Evolutionary conservation across 2,888 invertebrate species (phyloP).

Genomic region (Cheilosia pagana): DNA sequence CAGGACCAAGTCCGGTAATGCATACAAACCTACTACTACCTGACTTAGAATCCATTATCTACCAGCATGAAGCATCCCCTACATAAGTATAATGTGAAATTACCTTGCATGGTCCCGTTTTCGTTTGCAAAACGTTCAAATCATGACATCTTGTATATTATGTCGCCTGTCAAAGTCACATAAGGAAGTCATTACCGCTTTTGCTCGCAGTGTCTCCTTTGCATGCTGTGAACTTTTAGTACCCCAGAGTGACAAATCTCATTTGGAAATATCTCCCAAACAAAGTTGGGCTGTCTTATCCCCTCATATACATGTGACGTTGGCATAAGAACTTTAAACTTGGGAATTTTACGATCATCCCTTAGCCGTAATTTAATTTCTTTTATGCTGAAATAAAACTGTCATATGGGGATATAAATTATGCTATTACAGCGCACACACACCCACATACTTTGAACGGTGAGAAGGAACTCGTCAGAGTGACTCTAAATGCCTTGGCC

Average conservation of each 20-base stretch:
- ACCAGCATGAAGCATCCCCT: too few relatives aligned
- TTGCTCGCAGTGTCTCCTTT: neutral
- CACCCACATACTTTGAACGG: neutral
- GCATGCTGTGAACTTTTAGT: conserved; percentile 10
- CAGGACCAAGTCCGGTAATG: too few relatives aligned
- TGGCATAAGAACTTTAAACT: neutral
- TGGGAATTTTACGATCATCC: conserved; percentile 4
- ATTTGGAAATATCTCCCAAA: conserved; percentile 17
- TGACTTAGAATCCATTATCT: too few relatives aligned
- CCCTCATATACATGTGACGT: neutral
- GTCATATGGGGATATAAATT: conserved; percentile 49
- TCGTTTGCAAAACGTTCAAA: neutral
- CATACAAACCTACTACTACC: too few relatives aligned
- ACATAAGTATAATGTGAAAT: neutral
- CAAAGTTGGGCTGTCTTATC: neutral
- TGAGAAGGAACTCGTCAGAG: neutral
- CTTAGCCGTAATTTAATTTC: conserved; percentile 22
- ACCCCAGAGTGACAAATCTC: conserved; percentile 33
- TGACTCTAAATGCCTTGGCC: conserved; percentile 16
- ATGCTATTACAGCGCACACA: conserved; percentile 11
- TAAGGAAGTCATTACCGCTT: conserved; percentile 27
- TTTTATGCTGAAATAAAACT: conserved; percentile 50
- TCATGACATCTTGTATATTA: conserved; percentile 8
- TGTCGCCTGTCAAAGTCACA: conserved; percentile 5
- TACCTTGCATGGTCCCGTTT: neutral